Conservation (phyloP, 1,140 invertebrate genomes). For the Sitodiplosis mosellana region DNA sequence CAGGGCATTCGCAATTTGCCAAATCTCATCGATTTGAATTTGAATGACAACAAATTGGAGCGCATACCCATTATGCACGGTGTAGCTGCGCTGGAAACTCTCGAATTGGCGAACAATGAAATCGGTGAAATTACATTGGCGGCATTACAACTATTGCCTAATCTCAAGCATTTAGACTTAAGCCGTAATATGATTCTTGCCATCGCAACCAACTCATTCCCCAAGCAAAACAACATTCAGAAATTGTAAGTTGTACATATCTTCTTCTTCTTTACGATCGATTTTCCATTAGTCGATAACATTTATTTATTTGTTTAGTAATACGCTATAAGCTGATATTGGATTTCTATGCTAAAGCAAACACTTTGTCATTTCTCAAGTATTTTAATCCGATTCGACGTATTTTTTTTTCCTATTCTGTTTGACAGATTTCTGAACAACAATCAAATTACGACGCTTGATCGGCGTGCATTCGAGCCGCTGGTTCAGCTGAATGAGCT, state of each 20-base stretch:
- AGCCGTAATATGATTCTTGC: constrained; percentile 40
- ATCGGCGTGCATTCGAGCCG: constrained; percentile 47
- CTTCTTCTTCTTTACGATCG: constrained; percentile 4
- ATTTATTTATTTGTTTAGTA: not conserved
- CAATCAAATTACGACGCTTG: constrained; percentile 51
- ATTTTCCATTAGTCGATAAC: not conserved
- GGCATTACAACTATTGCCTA: constrained; percentile 38
- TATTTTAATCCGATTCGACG: not conserved
- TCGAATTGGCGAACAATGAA: constrained; percentile 40
- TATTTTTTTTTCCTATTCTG: too few relatives aligned
- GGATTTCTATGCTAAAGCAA: not conserved
- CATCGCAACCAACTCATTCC: constrained; percentile 31
- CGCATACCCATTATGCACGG: constrained; percentile 18
- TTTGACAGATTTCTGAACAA: constrained; percentile 49
- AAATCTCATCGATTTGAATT: constrained; percentile 21
- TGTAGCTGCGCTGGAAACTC: constrained; percentile 23
- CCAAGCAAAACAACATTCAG: constrained; percentile 23
- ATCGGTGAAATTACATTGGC: constrained; percentile 37
- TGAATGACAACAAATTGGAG: constrained; percentile 19
- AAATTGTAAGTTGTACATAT: constrained; percentile 29
- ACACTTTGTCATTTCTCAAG: not conserved
- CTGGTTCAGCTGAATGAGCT: constrained; percentile 53
- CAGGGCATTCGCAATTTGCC: constrained; percentile 28
- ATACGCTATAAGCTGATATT: not conserved
- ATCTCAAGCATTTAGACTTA: constrained; percentile 38